A percentile compares a stretch with the other conserved stretches of the same genome.
Conservation (phyloP, 1,140 invertebrate species). For the Coboldia fuscipes region DNA sequence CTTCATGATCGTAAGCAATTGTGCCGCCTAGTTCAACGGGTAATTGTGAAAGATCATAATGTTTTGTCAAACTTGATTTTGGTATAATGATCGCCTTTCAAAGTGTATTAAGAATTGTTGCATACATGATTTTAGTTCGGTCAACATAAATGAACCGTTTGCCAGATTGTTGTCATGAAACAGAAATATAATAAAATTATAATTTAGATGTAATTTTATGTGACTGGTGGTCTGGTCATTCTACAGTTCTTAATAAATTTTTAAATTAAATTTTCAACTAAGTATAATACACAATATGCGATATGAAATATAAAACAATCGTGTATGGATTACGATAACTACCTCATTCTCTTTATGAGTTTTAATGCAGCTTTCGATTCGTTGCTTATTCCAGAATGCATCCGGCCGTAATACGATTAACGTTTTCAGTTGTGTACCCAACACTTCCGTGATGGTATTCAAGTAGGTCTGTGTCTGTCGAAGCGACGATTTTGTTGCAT, state of each 20-base stretch:
- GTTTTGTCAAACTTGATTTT: constrained; percentile 39
- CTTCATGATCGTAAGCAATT: constrained; percentile 51
- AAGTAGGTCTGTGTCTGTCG: constrained; percentile 36
- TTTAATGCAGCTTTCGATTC: constrained; percentile 44
- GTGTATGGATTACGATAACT: constrained; percentile 6
- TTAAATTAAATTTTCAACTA: no score
- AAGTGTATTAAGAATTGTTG: no score
- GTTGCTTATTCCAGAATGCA: constrained; percentile 49
- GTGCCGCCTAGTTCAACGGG: constrained; percentile 62
- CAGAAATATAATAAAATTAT: no score
- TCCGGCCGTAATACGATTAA: constrained; percentile 42
- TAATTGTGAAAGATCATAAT: constrained; percentile 46
- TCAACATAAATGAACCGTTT: no score
- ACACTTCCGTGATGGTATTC: constrained; percentile 27
- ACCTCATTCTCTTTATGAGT: constrained; percentile 40
- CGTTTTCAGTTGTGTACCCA: constrained; percentile 25
- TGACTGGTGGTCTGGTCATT: no score
- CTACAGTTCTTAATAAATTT: no score
- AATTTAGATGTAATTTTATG: no score
- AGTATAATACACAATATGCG: no score
- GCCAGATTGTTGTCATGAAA: no score
- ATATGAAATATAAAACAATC: background rate
- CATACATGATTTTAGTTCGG: no score
- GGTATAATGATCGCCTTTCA: constrained; percentile 38
- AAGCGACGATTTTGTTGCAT: constrained; percentile 38